A percentile compares a stretch with the other conserved stretches of the same genome.
Evolutionary conservation across 1,140 invertebrate species (phyloP).

Genomic region (Brachionus plicatilis): DNA sequence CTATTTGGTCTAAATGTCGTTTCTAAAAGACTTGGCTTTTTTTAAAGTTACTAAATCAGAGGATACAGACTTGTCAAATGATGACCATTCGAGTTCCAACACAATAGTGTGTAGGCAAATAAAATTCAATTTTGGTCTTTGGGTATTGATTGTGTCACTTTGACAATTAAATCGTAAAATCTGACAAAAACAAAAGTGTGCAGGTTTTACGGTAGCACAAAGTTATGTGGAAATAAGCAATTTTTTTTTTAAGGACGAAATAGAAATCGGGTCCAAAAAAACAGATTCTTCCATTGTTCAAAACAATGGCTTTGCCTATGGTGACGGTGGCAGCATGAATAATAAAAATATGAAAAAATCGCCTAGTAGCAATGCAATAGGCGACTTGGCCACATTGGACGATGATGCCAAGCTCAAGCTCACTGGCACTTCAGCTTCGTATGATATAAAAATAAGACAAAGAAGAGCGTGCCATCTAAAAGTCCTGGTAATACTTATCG

Average conservation of each 20-base stretch:
- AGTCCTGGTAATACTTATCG: neutral
- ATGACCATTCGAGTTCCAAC: slow-evolving; percentile 1
- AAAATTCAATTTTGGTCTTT: slow-evolving; percentile 26
- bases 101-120: slow-evolving; percentile 6
- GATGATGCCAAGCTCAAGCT: slow-evolving; percentile 6
- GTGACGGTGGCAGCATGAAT: neutral
- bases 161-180: neutral
- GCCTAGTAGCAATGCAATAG: neutral
- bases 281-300: neutral
- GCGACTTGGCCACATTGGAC: neutral
- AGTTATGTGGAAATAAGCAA: neutral
- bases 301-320: slow-evolving; percentile 9
- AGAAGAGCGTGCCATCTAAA: slow-evolving; percentile 36
- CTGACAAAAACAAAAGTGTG: neutral
- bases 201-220: neutral
- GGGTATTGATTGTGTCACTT: neutral
- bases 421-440: neutral
- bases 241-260: neutral
- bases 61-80: neutral
- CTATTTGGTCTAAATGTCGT: neutral
- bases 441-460: slow-evolving; percentile 27
- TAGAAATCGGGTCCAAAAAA: neutral
- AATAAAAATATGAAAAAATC: neutral
- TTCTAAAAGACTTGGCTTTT: neutral
- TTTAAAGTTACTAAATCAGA: neutral